phyloP scores from a whole-genome alignment of 2,797 vertebrate species.

The Margarornis squamiger region DNA sequence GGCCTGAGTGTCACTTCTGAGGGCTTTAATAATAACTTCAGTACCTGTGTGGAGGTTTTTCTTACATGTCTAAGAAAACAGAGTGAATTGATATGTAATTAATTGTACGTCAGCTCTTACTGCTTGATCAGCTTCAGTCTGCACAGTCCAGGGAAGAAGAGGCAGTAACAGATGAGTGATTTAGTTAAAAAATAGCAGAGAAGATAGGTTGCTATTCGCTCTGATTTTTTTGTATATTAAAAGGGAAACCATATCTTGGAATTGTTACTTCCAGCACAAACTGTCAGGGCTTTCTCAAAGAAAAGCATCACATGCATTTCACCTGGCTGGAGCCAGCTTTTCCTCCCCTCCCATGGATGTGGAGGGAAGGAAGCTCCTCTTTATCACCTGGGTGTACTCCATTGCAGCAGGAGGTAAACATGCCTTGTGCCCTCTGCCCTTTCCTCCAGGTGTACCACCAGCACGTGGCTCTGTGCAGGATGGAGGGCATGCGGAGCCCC shows the following conservation, averaged over 20 bases:
- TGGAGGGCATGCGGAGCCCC: constrained; percentile 86
- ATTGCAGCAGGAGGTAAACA: not conserved
- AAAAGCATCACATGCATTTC: not conserved
- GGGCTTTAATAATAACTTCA: too few species aligned
- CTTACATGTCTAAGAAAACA: too few species aligned
- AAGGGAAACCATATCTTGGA: not conserved
- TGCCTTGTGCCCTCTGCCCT: not conserved
- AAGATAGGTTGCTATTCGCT: not conserved
- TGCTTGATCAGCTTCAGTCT: not conserved
- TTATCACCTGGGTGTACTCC: fast-evolving
- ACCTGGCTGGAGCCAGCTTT: not conserved
- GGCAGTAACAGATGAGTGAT: not conserved
- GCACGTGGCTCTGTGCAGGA: constrained; percentile 86
- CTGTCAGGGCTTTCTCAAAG: not conserved
- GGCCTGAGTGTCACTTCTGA: not conserved
- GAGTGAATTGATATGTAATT: not conserved
- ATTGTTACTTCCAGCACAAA: not conserved
- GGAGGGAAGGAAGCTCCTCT: not conserved
- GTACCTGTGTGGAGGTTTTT: too few species aligned
- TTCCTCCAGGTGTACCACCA: constrained; percentile 85
- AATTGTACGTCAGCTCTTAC: not conserved
- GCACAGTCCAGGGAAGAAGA: not conserved
- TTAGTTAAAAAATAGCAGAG: not conserved
- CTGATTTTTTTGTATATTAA: not conserved
- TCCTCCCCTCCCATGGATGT: not conserved